Percentiles rank a stretch among this genome's conserved stretches.
Evolutionary conservation across 2,113 vertebrate species (phyloP).

Genomic region (Irena cyanogastra): DNA sequence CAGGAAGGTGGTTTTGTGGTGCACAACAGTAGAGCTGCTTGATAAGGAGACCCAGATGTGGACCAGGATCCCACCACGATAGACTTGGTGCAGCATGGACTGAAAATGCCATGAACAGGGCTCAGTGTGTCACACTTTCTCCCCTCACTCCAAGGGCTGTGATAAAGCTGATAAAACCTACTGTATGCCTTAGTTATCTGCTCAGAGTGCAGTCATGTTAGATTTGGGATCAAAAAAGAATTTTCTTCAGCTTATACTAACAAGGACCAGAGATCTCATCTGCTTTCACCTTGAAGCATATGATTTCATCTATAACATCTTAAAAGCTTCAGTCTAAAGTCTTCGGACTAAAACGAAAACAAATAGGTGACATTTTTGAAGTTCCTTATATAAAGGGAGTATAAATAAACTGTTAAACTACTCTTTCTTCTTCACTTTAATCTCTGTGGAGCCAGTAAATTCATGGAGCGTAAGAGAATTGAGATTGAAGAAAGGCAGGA

Average conservation of each 20-base stretch:
- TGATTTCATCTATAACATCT: background rate
- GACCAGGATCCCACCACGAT: background rate
- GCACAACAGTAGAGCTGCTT: rapidly evolving
- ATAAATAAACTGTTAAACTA: background rate
- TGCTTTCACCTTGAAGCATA: background rate
- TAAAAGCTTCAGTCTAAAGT: background rate
- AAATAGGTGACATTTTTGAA: background rate
- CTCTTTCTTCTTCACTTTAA: background rate
- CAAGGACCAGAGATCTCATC: background rate
- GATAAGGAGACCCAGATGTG: background rate
- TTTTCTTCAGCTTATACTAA: background rate
- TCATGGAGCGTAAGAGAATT: background rate
- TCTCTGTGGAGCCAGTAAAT: background rate
- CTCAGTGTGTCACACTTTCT: background rate
- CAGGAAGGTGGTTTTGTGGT: background rate
- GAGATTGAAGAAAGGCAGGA: background rate
- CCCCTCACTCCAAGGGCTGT: background rate
- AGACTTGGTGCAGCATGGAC: background rate
- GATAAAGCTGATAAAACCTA: background rate
- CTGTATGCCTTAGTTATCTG: background rate
- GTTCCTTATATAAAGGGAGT: background rate
- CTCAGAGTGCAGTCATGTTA: background rate
- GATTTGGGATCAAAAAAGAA: background rate
- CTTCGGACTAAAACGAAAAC: background rate
- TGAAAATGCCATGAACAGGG: background rate